These are phyloP conservation scores for Coluber constrictor DNA, from an alignment of 2,797 vertebrate species.

Conservation along the genomic window DNA sequence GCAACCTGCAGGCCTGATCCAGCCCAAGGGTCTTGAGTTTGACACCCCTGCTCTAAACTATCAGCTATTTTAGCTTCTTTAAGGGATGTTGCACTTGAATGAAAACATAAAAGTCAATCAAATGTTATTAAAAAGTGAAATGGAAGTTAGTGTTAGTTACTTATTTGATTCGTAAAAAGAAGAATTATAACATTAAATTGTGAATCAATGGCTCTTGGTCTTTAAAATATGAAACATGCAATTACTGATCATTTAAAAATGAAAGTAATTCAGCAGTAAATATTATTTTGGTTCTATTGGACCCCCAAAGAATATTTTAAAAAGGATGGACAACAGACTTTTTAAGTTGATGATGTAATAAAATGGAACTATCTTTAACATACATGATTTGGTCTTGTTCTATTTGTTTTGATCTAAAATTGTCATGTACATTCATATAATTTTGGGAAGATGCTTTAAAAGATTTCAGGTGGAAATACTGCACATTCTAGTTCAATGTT, in stretches of 20 bases:
- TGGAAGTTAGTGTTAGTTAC: neutral
- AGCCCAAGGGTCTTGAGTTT: no score
- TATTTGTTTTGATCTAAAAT: neutral
- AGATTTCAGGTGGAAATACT: neutral
- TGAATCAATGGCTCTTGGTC: neutral
- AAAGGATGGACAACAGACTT: neutral
- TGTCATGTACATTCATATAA: neutral
- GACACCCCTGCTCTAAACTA: neutral
- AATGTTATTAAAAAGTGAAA: neutral
- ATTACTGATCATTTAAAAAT: neutral
- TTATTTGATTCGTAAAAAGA: neutral
- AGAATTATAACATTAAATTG: neutral
- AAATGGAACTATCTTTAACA: neutral
- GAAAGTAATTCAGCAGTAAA: neutral
- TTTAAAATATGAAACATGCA: neutral
- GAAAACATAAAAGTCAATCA: neutral
- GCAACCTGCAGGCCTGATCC: no score
- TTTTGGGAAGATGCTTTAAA: neutral
- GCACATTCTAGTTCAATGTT: neutral
- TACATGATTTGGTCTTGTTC: neutral
- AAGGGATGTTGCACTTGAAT: neutral
- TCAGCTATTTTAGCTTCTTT: neutral
- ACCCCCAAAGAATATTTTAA: neutral
- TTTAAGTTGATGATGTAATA: neutral
- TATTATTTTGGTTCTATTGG: neutral